Evolutionary conservation across 1,140 invertebrate species (phyloP).

Genomic region (Plectrocnemia conspersa): DNA sequence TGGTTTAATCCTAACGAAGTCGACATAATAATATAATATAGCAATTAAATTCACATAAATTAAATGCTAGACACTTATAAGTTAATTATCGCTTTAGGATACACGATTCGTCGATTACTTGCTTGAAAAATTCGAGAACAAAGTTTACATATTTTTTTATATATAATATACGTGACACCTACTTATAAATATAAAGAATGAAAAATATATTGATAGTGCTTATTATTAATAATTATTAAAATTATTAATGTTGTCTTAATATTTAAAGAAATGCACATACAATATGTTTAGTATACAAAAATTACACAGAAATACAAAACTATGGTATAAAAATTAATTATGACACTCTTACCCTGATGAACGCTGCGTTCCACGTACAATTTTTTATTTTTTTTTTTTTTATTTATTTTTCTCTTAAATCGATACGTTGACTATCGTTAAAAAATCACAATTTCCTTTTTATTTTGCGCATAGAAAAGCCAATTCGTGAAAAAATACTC

Average conservation of each 20-base stretch:
- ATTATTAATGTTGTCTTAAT: background rate
- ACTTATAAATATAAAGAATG: slow-evolving; percentile 36
- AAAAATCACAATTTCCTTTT: slow-evolving; percentile 28
- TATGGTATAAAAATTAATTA: too few species aligned
- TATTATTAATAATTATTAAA: too few species aligned
- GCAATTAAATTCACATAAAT: slow-evolving; percentile 22
- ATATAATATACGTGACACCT: slow-evolving; percentile 37
- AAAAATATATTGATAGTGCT: too few species aligned
- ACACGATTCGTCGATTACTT: slow-evolving; percentile 32
- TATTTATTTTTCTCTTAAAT: slow-evolving; percentile 51
- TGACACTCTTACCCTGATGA: slow-evolving; percentile 55
- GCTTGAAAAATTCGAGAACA: slow-evolving; percentile 26
- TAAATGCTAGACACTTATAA: slow-evolving; percentile 24
- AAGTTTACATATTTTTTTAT: slow-evolving; percentile 12
- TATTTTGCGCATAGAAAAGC: slow-evolving; percentile 14
- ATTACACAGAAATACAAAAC: background rate
- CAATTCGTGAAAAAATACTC: slow-evolving; percentile 20
- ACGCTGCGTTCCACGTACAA: slow-evolving; percentile 43
- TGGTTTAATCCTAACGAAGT: slow-evolving; percentile 24
- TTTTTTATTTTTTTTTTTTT: slow-evolving; percentile 25
- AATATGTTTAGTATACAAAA: background rate
- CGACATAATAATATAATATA: slow-evolving; percentile 15
- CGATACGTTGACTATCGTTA: slow-evolving; percentile 38
- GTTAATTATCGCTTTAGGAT: slow-evolving; percentile 36
- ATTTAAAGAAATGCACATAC: slow-evolving; percentile 3